These are phyloP conservation scores for Okamejei kenojei DNA, from an alignment of 2,797 vertebrate species.

Conservation along the genomic window DNA sequence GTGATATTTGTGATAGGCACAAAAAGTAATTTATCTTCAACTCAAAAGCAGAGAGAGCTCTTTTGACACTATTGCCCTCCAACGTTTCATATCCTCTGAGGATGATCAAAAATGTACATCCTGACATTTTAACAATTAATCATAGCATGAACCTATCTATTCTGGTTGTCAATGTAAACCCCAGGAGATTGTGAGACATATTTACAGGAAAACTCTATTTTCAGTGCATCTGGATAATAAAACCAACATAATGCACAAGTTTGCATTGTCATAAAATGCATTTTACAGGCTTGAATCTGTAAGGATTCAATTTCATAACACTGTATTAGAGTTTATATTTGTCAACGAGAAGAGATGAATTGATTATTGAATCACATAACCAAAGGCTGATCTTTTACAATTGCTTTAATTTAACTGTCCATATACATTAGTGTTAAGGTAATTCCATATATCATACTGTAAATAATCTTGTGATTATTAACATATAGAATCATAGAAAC, in stretches of 20 bases:
- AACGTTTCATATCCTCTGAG: no score
- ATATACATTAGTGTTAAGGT: background rate
- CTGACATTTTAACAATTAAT: conserved; percentile 13
- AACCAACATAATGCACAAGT: conserved; percentile 51
- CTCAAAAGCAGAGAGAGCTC: background rate
- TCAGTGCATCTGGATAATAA: conserved; percentile 70
- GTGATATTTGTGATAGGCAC: no score
- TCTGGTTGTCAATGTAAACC: conserved; percentile 60
- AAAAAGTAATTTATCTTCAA: background rate
- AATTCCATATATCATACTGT: conserved; percentile 30
- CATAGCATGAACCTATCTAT: background rate
- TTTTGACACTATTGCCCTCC: background rate
- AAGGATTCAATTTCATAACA: conserved; percentile 60
- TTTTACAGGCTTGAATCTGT: conserved; percentile 67
- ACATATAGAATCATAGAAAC: no score
- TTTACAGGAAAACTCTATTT: conserved; percentile 66
- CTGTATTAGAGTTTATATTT: background rate
- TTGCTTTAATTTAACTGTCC: conserved; percentile 16
- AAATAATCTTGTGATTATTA: conserved; percentile 9
- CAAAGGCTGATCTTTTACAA: conserved; percentile 4
- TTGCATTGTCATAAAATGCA: conserved; percentile 64
- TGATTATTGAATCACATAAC: conserved; percentile 2
- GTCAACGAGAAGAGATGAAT: background rate
- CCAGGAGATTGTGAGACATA: conserved; percentile 64
- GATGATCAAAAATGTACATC: conserved; percentile 2